These are phyloP conservation scores for Spatula versicolor DNA, from an alignment of 2,797 vertebrate species.

Conservation along the genomic window DNA sequence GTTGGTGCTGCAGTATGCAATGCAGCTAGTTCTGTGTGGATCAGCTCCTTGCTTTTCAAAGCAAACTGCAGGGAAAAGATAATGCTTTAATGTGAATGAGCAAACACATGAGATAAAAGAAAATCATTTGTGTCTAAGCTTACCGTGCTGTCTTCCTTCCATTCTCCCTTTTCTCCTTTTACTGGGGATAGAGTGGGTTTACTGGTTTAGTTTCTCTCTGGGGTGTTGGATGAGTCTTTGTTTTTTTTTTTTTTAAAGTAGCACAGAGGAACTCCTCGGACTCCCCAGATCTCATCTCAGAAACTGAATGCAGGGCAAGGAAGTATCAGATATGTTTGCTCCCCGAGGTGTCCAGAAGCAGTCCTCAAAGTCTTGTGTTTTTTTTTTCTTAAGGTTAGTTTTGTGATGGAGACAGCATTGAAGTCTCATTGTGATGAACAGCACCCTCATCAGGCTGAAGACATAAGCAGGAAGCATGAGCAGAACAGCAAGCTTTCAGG, in stretches of 20 bases:
- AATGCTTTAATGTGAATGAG: background rate
- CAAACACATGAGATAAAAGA: background rate
- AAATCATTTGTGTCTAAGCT: background rate
- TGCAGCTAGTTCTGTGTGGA: background rate
- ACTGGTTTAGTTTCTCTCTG: background rate
- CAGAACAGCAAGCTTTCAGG: conserved; percentile 72
- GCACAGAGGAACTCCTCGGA: background rate
- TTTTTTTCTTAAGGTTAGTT: background rate
- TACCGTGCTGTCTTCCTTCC: background rate
- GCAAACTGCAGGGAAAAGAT: background rate
- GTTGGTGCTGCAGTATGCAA: background rate
- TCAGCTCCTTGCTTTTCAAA: conserved; percentile 7
- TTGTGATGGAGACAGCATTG: conserved; percentile 60
- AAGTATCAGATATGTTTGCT: background rate
- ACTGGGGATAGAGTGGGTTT: background rate
- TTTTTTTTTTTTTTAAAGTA: background rate
- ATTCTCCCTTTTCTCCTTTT: background rate
- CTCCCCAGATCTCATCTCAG: background rate
- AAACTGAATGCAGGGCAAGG: background rate
- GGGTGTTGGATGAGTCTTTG: background rate
- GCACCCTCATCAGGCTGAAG: conserved; percentile 66
- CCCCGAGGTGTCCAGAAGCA: background rate
- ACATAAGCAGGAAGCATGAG: conserved; percentile 50
- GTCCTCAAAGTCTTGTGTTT: background rate
- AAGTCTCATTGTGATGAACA: conserved; percentile 62